Evolutionary conservation across 2,113 vertebrate species (phyloP).

Genomic region (Odocoileus virginianus): DNA sequence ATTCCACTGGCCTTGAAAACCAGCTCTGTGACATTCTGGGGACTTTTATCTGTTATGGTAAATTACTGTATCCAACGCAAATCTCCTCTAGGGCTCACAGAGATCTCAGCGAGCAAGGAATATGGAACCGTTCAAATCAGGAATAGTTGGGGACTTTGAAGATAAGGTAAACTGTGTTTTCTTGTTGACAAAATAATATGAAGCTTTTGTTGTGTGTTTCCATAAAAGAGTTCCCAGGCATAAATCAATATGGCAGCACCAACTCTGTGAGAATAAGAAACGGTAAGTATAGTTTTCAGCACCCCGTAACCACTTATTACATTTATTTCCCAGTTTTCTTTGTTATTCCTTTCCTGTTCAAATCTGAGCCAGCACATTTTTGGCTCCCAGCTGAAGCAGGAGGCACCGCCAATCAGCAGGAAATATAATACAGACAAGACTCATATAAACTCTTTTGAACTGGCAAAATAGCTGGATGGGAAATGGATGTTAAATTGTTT

Average conservation of each 20-base stretch:
- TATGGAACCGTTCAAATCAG: slow-evolving; percentile 47
- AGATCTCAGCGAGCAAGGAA: slow-evolving; percentile 58
- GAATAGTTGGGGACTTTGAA: slow-evolving; percentile 70
- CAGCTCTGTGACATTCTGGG: slow-evolving; percentile 35
- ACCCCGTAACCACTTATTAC: slow-evolving; percentile 77
- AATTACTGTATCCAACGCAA: slow-evolving; percentile 56
- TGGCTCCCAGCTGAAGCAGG: slow-evolving; percentile 76
- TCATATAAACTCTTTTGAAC: slow-evolving; percentile 84
- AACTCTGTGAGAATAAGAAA: slow-evolving; percentile 68
- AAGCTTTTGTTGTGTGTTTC: slow-evolving; percentile 73
- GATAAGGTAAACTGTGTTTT: slow-evolving; percentile 74
- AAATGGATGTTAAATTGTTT: slow-evolving; percentile 84
- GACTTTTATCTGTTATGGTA: slow-evolving; percentile 36
- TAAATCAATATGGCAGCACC: slow-evolving; percentile 76
- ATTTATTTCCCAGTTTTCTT: slow-evolving; percentile 80
- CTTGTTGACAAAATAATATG: slow-evolving; percentile 78
- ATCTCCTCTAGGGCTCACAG: slow-evolving; percentile 41
- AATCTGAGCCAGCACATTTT: slow-evolving; percentile 80
- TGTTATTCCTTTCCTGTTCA: slow-evolving; percentile 81
- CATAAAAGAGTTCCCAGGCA: slow-evolving; percentile 74
- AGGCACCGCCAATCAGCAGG: slow-evolving; percentile 82
- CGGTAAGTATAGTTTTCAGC: slow-evolving; percentile 79
- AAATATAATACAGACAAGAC: slow-evolving; percentile 85
- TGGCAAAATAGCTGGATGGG: slow-evolving; percentile 80
- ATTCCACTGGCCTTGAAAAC: slow-evolving; percentile 27